Conservation (phyloP, 2,888 invertebrate genomes). For the Mimumesa dahlbomi region DNA sequence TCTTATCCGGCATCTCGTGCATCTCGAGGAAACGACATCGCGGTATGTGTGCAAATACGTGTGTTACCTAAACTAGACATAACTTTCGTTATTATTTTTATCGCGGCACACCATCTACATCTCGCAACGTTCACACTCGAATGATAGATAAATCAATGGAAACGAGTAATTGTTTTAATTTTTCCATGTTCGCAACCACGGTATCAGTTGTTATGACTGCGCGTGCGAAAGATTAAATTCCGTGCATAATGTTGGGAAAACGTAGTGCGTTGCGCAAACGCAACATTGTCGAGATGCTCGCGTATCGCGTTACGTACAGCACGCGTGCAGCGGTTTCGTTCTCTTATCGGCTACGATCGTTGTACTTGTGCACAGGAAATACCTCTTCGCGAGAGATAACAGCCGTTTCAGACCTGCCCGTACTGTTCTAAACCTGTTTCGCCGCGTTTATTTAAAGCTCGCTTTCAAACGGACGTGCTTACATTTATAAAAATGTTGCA, state of each 20-base stretch:
- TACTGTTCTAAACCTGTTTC: constrained; percentile 31
- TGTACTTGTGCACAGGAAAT: constrained; percentile 51
- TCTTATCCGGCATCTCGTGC: no score
- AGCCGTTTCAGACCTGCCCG: constrained; percentile 27
- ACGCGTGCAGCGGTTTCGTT: constrained; percentile 31
- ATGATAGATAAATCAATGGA: background rate
- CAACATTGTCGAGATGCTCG: constrained; percentile 27
- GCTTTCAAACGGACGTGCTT: background rate
- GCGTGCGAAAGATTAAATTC: constrained; percentile 29
- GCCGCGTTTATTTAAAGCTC: constrained; percentile 27
- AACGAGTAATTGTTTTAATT: background rate
- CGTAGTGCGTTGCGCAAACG: constrained; percentile 21
- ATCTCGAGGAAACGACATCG: no score
- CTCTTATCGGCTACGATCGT: constrained; percentile 47
- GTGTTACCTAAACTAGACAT: no score
- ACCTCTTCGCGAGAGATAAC: constrained; percentile 44
- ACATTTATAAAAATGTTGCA: constrained; percentile 9
- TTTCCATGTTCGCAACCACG: constrained; percentile 1
- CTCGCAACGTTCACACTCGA: no score
- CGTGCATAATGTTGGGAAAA: constrained; percentile 3
- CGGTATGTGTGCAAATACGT: no score
- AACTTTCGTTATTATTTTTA: no score
- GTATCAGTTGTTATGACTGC: constrained; percentile 1
- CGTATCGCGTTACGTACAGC: constrained; percentile 26
- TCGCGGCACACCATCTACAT: no score